A percentile compares a stretch with the other conserved stretches of the same genome.
These are phyloP conservation scores for Drosophila rubida DNA, from an alignment of 2,888 invertebrate genomes.

Conservation along the genomic window DNA sequence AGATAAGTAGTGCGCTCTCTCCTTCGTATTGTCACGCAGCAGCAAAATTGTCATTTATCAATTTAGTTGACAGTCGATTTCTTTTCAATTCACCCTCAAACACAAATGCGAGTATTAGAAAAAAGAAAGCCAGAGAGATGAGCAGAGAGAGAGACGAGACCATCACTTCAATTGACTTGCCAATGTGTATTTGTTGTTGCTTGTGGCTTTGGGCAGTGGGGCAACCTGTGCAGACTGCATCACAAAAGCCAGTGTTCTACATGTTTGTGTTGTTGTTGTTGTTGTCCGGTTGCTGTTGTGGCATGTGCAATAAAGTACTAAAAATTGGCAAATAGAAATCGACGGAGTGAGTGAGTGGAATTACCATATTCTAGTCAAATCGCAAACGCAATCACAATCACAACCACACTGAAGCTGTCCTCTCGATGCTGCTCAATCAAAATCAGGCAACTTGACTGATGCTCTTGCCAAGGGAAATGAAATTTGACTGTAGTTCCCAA, in stretches of 20 bases:
- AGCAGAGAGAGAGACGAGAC: neutral
- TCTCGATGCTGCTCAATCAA: slow-evolving; percentile 67
- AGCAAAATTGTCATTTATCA: slow-evolving; percentile 77
- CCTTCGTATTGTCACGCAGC: slow-evolving; percentile 60
- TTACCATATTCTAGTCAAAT: slow-evolving; percentile 78
- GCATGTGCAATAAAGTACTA: slow-evolving; percentile 72
- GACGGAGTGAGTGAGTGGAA: slow-evolving; percentile 30
- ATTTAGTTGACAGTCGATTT: slow-evolving; percentile 82
- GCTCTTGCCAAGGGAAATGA: slow-evolving; percentile 30
- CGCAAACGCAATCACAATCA: slow-evolving; percentile 52
- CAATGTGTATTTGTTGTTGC: slow-evolving; percentile 5
- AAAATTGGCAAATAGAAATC: slow-evolving; percentile 41
- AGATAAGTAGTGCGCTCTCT: slow-evolving; percentile 7
- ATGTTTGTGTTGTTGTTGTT: slow-evolving; percentile 15
- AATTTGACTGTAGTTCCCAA: slow-evolving; percentile 18
- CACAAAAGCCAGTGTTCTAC: slow-evolving; percentile 32
- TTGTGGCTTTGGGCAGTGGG: slow-evolving; percentile 26
- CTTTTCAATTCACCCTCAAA: slow-evolving; percentile 68
- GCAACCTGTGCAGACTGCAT: slow-evolving; percentile 43
- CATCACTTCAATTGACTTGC: slow-evolving; percentile 64
- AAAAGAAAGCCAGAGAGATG: slow-evolving; percentile 10
- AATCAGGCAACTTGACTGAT: slow-evolving; percentile 59
- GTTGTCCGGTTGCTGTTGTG: slow-evolving; percentile 41
- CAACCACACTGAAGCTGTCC: slow-evolving; percentile 39
- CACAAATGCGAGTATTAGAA: slow-evolving; percentile 14